Percentiles rank a stretch among this genome's conserved stretches.
These are phyloP conservation scores for Megathymus violae DNA, from an alignment of 1,140 invertebrate species.

Conservation along the genomic window DNA sequence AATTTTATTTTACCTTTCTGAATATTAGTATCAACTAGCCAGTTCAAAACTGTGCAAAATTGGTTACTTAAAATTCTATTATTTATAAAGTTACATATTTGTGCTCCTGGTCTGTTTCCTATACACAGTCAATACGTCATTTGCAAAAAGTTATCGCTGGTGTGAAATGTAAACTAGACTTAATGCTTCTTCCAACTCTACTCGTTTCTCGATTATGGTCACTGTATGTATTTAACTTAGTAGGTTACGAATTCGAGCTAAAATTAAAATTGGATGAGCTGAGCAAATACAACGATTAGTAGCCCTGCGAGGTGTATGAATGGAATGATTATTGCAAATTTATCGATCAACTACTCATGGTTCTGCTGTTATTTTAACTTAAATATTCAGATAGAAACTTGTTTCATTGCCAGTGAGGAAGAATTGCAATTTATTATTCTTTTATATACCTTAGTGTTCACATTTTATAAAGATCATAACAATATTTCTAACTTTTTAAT, in stretches of 20 bases:
- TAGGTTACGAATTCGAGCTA: conserved; percentile 32
- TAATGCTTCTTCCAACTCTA: conserved; percentile 3
- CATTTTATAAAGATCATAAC: too few relatives aligned
- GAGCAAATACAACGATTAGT: conserved; percentile 75
- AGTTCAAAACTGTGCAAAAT: too few relatives aligned
- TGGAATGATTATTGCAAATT: conserved; percentile 39
- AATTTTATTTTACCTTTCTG: too few relatives aligned
- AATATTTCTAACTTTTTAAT: too few relatives aligned
- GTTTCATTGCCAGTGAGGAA: conserved; percentile 19
- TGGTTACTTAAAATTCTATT: too few relatives aligned
- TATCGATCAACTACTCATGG: conserved; percentile 27
- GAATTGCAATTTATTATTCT: background rate
- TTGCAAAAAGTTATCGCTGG: too few relatives aligned
- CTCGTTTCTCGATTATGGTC: conserved; percentile 4
- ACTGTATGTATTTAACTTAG: conserved; percentile 7
- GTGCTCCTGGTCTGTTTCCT: too few relatives aligned
- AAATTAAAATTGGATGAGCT: conserved; percentile 68
- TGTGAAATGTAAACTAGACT: background rate
- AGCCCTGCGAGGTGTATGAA: conserved; percentile 53
- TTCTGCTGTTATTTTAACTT: conserved; percentile 20
- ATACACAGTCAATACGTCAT: too few relatives aligned
- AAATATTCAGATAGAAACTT: conserved; percentile 37
- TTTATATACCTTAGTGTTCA: too few relatives aligned
- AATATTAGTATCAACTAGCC: too few relatives aligned
- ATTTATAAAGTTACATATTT: too few relatives aligned